These are phyloP conservation scores for human (Homo sapiens) DNA, from an alignment of 2,113 vertebrate species.

Conservation along the genomic window DNA sequence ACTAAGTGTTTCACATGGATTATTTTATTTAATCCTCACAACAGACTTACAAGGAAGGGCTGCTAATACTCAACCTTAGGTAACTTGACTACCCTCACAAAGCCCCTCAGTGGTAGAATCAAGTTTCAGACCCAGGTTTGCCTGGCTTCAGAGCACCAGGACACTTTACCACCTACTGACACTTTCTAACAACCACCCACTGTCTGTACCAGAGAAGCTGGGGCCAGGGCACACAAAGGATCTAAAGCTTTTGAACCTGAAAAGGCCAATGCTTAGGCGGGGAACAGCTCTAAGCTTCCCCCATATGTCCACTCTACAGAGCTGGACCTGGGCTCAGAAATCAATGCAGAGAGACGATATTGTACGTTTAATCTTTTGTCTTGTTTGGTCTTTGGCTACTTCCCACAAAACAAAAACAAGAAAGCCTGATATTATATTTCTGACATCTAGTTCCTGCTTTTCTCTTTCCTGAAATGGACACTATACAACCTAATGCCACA, in stretches of 20 bases:
- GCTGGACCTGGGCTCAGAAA: neutral
- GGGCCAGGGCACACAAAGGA: neutral
- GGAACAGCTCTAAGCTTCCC: neutral
- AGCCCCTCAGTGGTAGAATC: neutral
- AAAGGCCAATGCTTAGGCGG: neutral
- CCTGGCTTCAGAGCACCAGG: neutral
- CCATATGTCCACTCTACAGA: neutral
- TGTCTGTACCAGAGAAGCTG: neutral
- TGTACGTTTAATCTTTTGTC: neutral
- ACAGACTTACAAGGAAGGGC: neutral
- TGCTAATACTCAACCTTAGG: neutral
- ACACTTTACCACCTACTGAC: neutral
- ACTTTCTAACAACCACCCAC: neutral
- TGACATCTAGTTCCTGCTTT: neutral
- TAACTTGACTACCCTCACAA: neutral
- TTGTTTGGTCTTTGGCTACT: neutral
- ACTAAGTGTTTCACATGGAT: neutral
- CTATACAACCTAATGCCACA: neutral
- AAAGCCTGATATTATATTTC: neutral
- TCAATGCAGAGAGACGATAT: neutral
- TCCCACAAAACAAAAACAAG: neutral
- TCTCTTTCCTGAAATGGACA: neutral
- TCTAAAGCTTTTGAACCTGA: neutral
- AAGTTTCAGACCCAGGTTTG: neutral
- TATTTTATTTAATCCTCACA: neutral